A percentile compares a stretch with the other conserved stretches of the same genome.
phyloP scores from a whole-genome alignment of 2,888 invertebrate species.

The Drosophila emarginata region DNA sequence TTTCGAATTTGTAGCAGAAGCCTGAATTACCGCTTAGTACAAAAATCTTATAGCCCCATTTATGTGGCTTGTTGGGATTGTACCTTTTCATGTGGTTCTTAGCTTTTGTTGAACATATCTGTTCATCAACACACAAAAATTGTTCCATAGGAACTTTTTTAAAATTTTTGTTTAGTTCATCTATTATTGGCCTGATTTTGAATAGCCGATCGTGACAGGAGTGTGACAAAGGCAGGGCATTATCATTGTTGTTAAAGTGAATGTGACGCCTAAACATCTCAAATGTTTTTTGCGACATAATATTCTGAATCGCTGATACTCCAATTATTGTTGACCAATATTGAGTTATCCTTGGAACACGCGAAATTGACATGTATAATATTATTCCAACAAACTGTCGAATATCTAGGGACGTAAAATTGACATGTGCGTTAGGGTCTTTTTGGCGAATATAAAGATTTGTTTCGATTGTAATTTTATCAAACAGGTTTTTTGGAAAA shows the following conservation, averaged over 20 bases:
- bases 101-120: conserved; percentile 43
- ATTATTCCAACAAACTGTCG: no score
- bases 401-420: no score
- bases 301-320: no score
- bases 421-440: no score
- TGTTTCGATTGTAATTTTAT: background rate
- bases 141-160: conserved; percentile 26
- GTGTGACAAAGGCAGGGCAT: background rate
- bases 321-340: no score
- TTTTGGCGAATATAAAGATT: background rate
- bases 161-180: conserved; percentile 29
- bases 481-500: background rate
- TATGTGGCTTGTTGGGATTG: conserved; percentile 53
- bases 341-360: no score
- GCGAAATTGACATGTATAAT: no score
- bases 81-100: conserved; percentile 51
- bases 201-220: conserved; percentile 34
- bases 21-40: conserved; percentile 50
- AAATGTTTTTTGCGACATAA: background rate
- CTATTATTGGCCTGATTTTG: conserved; percentile 34
- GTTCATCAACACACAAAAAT: conserved; percentile 46
- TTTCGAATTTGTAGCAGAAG: conserved; percentile 34
- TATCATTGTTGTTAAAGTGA: conserved; percentile 28
- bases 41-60: conserved; percentile 55
- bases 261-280: conserved; percentile 30